Conservation (phyloP, 2,888 invertebrate species). For the Xestia xanthographa region DNA sequence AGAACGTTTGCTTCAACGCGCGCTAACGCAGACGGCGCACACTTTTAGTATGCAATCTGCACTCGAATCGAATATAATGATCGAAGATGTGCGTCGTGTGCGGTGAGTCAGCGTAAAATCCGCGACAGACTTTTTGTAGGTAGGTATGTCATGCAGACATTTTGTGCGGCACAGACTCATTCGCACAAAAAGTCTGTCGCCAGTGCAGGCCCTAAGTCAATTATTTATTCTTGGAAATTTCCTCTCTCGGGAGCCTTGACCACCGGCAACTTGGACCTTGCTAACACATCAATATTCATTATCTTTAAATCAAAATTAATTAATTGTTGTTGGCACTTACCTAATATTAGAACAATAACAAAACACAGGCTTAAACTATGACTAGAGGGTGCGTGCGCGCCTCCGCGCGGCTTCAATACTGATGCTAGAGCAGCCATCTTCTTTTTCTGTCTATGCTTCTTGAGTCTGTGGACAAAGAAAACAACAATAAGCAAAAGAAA, state of each 20-base stretch:
- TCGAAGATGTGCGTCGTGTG: no score
- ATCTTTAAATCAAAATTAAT: not conserved
- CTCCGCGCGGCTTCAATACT: slow-evolving; percentile 73
- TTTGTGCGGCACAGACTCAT: no score
- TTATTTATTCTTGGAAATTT: not conserved
- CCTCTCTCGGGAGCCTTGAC: not conserved
- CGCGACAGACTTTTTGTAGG: no score
- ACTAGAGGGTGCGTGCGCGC: slow-evolving; percentile 78
- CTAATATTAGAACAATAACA: slow-evolving; percentile 80
- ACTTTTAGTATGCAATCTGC: no score
- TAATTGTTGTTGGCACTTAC: slow-evolving; percentile 71
- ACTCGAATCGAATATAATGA: no score
- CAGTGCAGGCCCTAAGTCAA: no score
- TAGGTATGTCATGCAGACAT: no score
- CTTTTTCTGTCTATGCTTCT: slow-evolving; percentile 59
- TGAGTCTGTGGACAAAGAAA: slow-evolving; percentile 78
- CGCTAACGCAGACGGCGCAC: no score
- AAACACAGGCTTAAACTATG: slow-evolving; percentile 83
- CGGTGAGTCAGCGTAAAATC: no score
- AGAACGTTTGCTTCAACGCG: no score
- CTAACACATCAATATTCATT: slow-evolving; percentile 1
- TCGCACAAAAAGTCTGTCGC: no score
- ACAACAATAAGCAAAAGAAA: not conserved
- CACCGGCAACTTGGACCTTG: not conserved
- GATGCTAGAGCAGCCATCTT: slow-evolving; percentile 79